Evolutionary conservation across 2,888 invertebrate genomes (phyloP).

Genomic region (Quadroppia sp.): DNA sequence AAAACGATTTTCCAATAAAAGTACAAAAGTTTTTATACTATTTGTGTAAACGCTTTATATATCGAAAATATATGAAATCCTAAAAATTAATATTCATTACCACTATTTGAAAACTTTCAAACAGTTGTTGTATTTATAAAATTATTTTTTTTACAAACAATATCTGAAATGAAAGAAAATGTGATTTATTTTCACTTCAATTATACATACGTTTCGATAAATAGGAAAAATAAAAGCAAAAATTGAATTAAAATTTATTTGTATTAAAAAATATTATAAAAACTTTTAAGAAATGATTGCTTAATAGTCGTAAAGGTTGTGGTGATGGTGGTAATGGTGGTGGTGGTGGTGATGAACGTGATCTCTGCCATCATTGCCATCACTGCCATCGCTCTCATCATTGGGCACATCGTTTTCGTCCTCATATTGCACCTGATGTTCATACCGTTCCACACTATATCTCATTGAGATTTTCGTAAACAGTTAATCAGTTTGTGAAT

Average conservation of each 20-base stretch:
- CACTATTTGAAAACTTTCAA: not conserved
- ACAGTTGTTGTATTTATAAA: too few species aligned
- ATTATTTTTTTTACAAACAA: too few species aligned
- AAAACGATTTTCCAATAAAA: not conserved
- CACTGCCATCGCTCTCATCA: not conserved
- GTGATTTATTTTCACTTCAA: too few species aligned
- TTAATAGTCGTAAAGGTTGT: not conserved
- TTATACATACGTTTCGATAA: too few species aligned
- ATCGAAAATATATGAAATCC: too few species aligned
- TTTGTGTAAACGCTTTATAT: too few species aligned
- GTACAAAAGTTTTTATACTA: not conserved
- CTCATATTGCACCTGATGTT: not conserved
- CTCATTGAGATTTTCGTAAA: too few species aligned
- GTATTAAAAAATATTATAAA: not conserved
- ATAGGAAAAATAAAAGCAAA: too few species aligned
- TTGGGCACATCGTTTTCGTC: not conserved
- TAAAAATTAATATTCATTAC: not conserved
- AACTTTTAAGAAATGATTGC: not conserved
- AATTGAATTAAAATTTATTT: too few species aligned
- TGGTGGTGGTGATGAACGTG: not conserved
- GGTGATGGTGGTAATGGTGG: conserved; percentile 8
- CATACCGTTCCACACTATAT: too few species aligned
- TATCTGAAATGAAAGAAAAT: too few species aligned
- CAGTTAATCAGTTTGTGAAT: too few species aligned
- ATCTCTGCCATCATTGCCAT: not conserved